Base-by-base conservation (phyloP, 1,140 invertebrate genomes). In the Ylistrum balloti region DNA sequence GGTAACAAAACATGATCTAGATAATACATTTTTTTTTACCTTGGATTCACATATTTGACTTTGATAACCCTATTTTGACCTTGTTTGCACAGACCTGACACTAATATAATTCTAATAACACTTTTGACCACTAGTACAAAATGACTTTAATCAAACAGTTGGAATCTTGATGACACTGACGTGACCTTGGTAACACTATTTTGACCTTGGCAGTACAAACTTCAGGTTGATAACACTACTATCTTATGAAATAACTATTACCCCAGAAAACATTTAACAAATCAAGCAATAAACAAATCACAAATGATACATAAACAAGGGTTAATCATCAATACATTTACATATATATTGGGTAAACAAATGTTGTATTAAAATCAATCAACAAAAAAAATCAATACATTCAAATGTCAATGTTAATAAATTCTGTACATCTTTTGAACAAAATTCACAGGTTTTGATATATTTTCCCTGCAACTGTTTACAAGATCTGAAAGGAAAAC, bases 231-330 rank as follows among this genome's bases (percentile, higher is more conserved):
- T n/a, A n/a, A n/a, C n/a, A 74, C 22, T 74, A 28, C 56, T 74
- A 28, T 28, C n/a, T 3, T 74, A 74, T 20, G 9, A 56, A 7
- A 56, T 22, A 56, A 56, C 15, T 56, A 56, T 74, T 0, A 74
- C 56, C 56, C 56, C n/a, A 7, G 17, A 28, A 74, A 22, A 74
- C 56, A 74, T 74, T n/a, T 74, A 74, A 74, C 56, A 74, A 74
- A 74, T 74, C n/a, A 74, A n/a, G 56, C 56, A 74, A 74, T 28
- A 74, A 74, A 74, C 56, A 28, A 74, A 74, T 74, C 56, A 74
- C 56, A 74, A 74, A 74, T 74, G 56, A n/a, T 74, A 74, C n/a
- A 74, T 74, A 74, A 74, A 74, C 56, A 74, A 28, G 5, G 56
- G 56, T 74, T 74, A 74, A 74, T 74, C n/a, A 74, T 74, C 56